Base-by-base conservation (phyloP, 2,797 vertebrate genomes). In the Arremon aurantiirostris region DNA sequence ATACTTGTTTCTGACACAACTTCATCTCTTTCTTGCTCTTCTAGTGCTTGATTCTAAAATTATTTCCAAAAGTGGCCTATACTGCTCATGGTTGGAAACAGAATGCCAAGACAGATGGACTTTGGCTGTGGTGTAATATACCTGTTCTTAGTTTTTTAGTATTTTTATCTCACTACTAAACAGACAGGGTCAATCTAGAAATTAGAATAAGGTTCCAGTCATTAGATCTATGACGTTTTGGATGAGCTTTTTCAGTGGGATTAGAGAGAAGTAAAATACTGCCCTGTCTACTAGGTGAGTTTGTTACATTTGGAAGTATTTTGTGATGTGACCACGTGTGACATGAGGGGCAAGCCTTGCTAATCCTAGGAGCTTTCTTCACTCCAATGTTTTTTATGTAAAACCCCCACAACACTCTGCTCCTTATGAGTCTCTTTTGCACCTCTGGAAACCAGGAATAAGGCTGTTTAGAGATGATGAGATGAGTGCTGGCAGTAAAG, bases 401-500 rank as follows among this genome's bases (percentile, higher is more conserved):
- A 82, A 76, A 32, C 5, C 0, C 2, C 15, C 17, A 39, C 44
- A 57, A 27, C 5, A 7, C 10, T 44, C 30, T 91, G n/a, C 57
- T 95, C 49, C 30, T 87, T 69, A 42, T 0, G 5, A 85, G 53
- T 66, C 59, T 82, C 69, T 87, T 75, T 82, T 91, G 72, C 49
- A 95, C 89, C 73, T 88, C 80, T 94, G 76, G 56, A 91, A 88
- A 77, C 14, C 20, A 66, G 47, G 55, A 94, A 56, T 87, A 72
- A 90, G 61, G 47, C 46, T 82, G 11, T 50, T 92, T 80, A 89
- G 66, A 85, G 37, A 66, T 70, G 82, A 90, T 37, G 46, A 81
- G 61, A 92, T 82, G 47, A 82, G 34, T 73, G 41, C 82, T 92
- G 94, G 69, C 89, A 88, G 53, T 69, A 71, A 76, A 88, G 72